A percentile compares a stretch with the other conserved stretches of the same genome.
phyloP scores from a whole-genome alignment of 1,140 invertebrate genomes.

The Drosophila orena region DNA sequence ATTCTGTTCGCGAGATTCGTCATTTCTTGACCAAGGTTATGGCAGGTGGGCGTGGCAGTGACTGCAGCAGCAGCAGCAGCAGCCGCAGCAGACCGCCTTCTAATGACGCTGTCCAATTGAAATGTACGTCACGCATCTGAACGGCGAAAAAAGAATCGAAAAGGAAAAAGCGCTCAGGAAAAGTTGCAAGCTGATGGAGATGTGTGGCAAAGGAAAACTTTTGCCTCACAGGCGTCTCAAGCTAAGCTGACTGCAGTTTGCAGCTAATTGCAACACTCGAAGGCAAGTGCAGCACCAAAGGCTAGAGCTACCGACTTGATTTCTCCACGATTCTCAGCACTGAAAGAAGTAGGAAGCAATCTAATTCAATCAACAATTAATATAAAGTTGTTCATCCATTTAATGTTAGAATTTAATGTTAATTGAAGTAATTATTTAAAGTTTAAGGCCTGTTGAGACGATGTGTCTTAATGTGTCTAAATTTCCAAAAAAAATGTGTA shows the following conservation, averaged over 20 bases:
- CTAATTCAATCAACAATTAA: not conserved
- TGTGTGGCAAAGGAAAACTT: conserved; percentile 41
- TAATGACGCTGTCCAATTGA: conserved; percentile 62
- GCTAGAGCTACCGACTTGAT: conserved; percentile 51
- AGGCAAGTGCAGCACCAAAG: conserved; percentile 52
- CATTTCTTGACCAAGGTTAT: conserved; percentile 47
- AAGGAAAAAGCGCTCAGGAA: conserved; percentile 48
- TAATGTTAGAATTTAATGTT: too few relatives aligned
- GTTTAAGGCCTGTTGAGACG: too few relatives aligned
- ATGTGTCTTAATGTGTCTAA: too few relatives aligned
- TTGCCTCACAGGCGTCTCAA: conserved; percentile 43
- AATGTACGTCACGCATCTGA: conserved; percentile 61
- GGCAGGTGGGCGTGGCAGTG: conserved; percentile 30
- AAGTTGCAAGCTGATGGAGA: conserved; percentile 50
- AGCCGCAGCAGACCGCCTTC: conserved; percentile 24
- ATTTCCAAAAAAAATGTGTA: too few relatives aligned
- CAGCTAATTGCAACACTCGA: conserved; percentile 62
- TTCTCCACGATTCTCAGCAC: conserved; percentile 36
- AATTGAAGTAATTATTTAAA: too few relatives aligned
- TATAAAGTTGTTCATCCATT: not conserved
- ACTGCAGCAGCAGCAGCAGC: not conserved
- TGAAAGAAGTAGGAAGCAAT: not conserved
- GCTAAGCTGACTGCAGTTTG: conserved; percentile 63
- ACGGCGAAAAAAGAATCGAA: conserved; percentile 30
- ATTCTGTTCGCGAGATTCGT: conserved; percentile 53